A percentile compares a stretch with the other conserved stretches of the same genome.
Evolutionary conservation across 2,888 invertebrate species (phyloP).

Genomic region (Aphelenchoides bicaudatus): DNA sequence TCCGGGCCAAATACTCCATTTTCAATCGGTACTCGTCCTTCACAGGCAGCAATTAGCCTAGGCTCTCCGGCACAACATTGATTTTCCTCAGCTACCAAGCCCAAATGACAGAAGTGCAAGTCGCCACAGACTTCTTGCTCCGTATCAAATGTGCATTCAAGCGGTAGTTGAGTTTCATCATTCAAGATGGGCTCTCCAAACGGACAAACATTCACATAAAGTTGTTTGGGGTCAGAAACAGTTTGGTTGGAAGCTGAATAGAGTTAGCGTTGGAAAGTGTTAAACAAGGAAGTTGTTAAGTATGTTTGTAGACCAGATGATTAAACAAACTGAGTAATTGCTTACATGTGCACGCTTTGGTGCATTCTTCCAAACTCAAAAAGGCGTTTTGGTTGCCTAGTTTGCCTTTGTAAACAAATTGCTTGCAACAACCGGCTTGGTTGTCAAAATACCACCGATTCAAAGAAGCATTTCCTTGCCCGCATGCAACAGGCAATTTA

Average conservation of each 20-base stretch:
- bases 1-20: slow-evolving; percentile 23
- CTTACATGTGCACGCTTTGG: slow-evolving; percentile 28
- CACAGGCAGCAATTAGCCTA: slow-evolving; percentile 47
- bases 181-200: slow-evolving; percentile 47
- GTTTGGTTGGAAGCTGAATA: slow-evolving; percentile 31
- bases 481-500: slow-evolving; percentile 22
- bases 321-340: neutral
- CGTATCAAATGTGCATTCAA: slow-evolving; percentile 50
- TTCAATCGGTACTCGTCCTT: slow-evolving; percentile 35
- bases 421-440: slow-evolving; percentile 29
- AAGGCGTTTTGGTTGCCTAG: slow-evolving; percentile 39
- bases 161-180: slow-evolving; percentile 37
- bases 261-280: slow-evolving; percentile 20
- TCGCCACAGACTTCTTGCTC: slow-evolving; percentile 45
- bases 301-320: slow-evolving; percentile 4
- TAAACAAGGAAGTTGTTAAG: slow-evolving; percentile 3
- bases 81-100: slow-evolving; percentile 49
- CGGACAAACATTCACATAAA: slow-evolving; percentile 54
- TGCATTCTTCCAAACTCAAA: slow-evolving; percentile 28
- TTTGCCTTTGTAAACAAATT: slow-evolving; percentile 29
- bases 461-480: slow-evolving; percentile 20
- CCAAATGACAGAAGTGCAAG: slow-evolving; percentile 53
- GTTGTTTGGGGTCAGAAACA: neutral
- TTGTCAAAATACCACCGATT: slow-evolving; percentile 47
- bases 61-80: slow-evolving; percentile 54